Evolutionary conservation across 1,140 invertebrate species (phyloP).

Genomic region (Dreissena rostriformis): DNA sequence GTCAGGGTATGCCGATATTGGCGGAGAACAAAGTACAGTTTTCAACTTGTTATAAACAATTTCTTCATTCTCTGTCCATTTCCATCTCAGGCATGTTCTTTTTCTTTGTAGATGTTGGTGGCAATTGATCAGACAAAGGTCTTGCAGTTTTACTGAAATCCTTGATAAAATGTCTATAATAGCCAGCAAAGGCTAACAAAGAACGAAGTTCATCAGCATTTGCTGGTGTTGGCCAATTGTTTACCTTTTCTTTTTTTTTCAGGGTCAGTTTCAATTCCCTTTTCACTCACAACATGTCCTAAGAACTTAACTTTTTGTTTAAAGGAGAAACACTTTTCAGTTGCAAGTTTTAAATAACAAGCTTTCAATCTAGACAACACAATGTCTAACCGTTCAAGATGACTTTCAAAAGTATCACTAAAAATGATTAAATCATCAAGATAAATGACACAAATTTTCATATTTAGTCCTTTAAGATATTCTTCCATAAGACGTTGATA

Average conservation of each 20-base stretch:
- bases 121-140: background rate
- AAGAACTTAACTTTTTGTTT: slow-evolving; percentile 66
- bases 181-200: slow-evolving; percentile 7
- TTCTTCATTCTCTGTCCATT: background rate
- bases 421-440: too few species aligned
- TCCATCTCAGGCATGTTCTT: background rate
- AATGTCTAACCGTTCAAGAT: too few species aligned
- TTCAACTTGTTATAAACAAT: background rate
- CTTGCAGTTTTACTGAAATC: background rate
- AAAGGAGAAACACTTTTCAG: slow-evolving; percentile 77
- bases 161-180: background rate
- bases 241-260: background rate
- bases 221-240: slow-evolving; percentile 1
- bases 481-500: too few species aligned
- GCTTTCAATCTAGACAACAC: too few species aligned
- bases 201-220: slow-evolving; percentile 7
- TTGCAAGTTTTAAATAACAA: slow-evolving; percentile 56
- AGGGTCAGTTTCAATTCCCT: slow-evolving; percentile 1
- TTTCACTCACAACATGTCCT: slow-evolving; percentile 64
- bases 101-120: slow-evolving; percentile 5
- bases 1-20: slow-evolving; percentile 5
- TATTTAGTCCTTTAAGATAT: too few species aligned
- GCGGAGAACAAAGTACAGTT: background rate
- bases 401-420: too few species aligned
- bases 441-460: too few species aligned